These are phyloP conservation scores for Acanthisitta chloris DNA, from an alignment of 2,113 vertebrate genomes.

Conservation along the genomic window DNA sequence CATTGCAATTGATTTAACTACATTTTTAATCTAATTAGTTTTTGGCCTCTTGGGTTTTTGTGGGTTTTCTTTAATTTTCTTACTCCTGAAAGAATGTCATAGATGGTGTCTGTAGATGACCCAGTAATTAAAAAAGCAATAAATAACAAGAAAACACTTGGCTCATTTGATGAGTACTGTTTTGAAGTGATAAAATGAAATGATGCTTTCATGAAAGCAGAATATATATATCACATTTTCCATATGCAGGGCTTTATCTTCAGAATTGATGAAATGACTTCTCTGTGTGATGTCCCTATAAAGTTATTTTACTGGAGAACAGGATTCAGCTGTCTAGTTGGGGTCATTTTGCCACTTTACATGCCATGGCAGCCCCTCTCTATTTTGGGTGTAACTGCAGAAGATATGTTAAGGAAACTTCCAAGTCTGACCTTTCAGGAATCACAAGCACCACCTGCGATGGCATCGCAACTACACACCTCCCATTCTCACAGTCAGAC, in stretches of 20 bases:
- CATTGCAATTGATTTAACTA: not conserved
- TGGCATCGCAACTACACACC: no score
- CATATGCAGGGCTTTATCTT: not conserved
- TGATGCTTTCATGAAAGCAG: not conserved
- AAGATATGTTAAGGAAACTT: no score
- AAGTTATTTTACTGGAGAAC: not conserved
- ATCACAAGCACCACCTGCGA: no score
- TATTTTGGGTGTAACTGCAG: not conserved
- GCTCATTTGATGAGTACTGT: not conserved
- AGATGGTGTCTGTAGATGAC: not conserved
- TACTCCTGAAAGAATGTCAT: not conserved
- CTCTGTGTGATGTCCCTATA: not conserved
- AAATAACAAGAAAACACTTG: not conserved
- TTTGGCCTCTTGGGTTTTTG: not conserved
- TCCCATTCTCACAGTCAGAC: no score
- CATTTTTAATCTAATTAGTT: not conserved
- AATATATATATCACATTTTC: not conserved
- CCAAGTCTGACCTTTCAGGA: no score
- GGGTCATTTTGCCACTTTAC: not conserved
- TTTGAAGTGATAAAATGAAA: not conserved
- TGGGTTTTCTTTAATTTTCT: not conserved
- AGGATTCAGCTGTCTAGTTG: not conserved
- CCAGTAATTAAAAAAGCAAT: not conserved
- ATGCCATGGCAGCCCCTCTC: rapidly evolving
- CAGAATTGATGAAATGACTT: not conserved